Base-by-base conservation (phyloP, 2,797 vertebrate genomes). In the Lerista edwardsae region DNA sequence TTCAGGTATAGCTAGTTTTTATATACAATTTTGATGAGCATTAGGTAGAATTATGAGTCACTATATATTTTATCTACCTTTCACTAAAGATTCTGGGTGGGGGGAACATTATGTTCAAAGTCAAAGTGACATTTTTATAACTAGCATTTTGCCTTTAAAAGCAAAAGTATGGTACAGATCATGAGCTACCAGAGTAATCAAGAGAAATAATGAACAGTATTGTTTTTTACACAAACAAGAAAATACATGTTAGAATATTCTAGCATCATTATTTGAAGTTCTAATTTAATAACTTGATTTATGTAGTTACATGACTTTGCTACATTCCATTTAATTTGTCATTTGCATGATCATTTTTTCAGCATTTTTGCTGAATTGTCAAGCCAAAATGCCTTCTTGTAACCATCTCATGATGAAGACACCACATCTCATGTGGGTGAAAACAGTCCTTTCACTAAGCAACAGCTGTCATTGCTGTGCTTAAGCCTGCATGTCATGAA, bases 111-210 rank as follows among this genome's bases (percentile, higher is more conserved):
- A 6, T 80, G 59, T 86, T 21, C 25, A 2, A 0, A 12, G 72
- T 71, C 31, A 19, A 61, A 25, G 4, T 75, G 41, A n/a, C 0
- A 0, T 0, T 15, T 36, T 2, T 0, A 0, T 0, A 12, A 61
- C 17, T 80, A 4, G 1, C 59, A 25, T 34, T 5, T 12, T 1
- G 39, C 0, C 19, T 41, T 0, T 4, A 6, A 25, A 25, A 12
- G 0, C 61, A 73, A 0, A 62, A 85, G 65, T 75, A 34, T 75
- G 36, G 0, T 7, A 0, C 0, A 4, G 87, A 2, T 8, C 14
- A 29, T 0, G 34, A 81, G 79, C 84, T 83, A 72, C 39, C 41
- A n/a, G 73, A 65, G 74, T 64, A 67, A 62, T 8, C 62, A 2
- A 0, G 7, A 23, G 84, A 57, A 39, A 1, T 74, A 61, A n/a